These are phyloP conservation scores for Ramphastos sulfuratus DNA, from an alignment of 2,113 vertebrate species.

Conservation along the genomic window DNA sequence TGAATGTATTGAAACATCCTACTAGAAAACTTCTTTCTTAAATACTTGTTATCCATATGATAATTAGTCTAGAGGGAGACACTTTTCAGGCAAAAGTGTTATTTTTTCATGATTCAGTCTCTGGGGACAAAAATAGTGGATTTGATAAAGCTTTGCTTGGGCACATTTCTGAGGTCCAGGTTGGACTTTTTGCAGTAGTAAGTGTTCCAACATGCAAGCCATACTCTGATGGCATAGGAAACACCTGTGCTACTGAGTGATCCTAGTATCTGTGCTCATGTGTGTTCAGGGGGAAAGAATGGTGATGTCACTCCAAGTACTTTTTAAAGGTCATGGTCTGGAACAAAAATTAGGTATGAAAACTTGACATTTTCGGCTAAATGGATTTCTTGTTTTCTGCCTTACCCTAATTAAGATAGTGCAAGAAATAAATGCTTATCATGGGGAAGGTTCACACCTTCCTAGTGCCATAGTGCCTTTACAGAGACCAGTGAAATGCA, in stretches of 20 bases:
- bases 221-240: neutral
- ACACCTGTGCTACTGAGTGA: neutral
- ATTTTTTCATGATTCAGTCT: neutral
- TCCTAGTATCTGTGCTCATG: neutral
- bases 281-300: neutral
- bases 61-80: neutral
- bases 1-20: neutral
- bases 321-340: slow-evolving; percentile 26
- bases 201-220: neutral
- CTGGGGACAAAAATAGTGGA: neutral
- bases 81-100: neutral
- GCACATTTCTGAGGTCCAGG: neutral
- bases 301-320: slow-evolving; percentile 2
- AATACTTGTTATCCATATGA: neutral
- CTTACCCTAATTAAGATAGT: slow-evolving; percentile 20
- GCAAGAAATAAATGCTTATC: neutral
- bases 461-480: neutral
- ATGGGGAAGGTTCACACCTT: neutral
- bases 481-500: neutral
- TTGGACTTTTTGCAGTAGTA: neutral
- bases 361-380: slow-evolving; percentile 43
- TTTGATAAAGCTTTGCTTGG: neutral
- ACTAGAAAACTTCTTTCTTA: neutral
- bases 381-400: slow-evolving; percentile 34
- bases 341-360: slow-evolving; percentile 22